Evolutionary conservation across 2,797 vertebrate genomes (phyloP).

Genomic region (Lepilemur ruficaudatus): DNA sequence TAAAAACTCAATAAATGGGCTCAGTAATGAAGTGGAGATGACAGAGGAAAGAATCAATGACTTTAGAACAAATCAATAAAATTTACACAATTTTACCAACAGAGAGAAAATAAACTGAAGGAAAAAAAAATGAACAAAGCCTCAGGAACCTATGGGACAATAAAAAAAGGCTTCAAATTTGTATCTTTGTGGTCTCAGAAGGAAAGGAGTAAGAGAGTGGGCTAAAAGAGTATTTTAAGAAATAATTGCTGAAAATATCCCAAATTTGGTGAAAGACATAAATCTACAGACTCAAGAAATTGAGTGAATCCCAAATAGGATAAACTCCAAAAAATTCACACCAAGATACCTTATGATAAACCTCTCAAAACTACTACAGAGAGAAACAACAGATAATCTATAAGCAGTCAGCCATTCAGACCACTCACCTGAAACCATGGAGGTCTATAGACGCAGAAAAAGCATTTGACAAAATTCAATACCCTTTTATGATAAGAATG

Average conservation of each 20-base stretch:
- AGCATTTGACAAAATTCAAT: too few species aligned
- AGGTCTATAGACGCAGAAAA: neutral
- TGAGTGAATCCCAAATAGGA: neutral
- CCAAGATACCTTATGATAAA: neutral
- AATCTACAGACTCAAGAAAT: neutral
- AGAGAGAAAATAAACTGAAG: neutral
- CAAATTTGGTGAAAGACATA: neutral
- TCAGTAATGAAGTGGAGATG: neutral
- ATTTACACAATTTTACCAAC: neutral
- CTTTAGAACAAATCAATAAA: neutral
- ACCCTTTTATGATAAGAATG: too few species aligned
- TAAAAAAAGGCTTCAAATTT: neutral
- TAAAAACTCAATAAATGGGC: neutral
- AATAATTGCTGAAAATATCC: neutral
- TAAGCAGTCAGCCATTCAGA: neutral
- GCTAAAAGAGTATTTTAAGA: neutral
- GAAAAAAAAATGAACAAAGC: neutral
- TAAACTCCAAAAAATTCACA: neutral
- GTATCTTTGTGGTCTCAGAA: neutral
- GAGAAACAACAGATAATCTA: neutral
- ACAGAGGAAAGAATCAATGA: neutral
- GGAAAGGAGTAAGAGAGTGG: neutral
- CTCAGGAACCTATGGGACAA: neutral
- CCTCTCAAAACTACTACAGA: neutral
- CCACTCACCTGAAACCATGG: neutral